These are phyloP conservation scores for Parelbella ahira DNA, from an alignment of 2,888 invertebrate species.

Conservation along the genomic window DNA sequence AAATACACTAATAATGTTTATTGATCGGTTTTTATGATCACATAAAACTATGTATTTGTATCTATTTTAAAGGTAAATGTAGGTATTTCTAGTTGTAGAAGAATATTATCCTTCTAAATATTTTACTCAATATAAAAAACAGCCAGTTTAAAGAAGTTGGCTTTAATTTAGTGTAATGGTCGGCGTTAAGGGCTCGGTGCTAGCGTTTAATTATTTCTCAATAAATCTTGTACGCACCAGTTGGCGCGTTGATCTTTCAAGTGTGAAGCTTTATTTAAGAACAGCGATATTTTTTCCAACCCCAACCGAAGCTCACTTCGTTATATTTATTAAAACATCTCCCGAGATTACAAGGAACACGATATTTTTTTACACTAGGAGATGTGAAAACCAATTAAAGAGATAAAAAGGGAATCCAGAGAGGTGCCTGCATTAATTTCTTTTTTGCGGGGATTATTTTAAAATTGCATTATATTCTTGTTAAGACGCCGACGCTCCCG, in stretches of 20 bases:
- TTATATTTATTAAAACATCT: conserved; percentile 81
- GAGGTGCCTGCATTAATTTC: conserved; percentile 80
- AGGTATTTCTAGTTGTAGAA: too few relatives aligned
- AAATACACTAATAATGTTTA: conserved; percentile 47
- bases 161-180: conserved; percentile 57
- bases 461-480: conserved; percentile 81
- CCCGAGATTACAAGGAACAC: conserved; percentile 80
- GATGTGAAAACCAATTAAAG: conserved; percentile 82
- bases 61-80: too few relatives aligned
- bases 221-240: conserved; percentile 69
- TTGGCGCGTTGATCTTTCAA: conserved; percentile 72
- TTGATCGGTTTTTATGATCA: conserved; percentile 34
- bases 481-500: conserved; percentile 73
- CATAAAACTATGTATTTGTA: neutral
- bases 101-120: too few relatives aligned
- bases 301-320: conserved; percentile 66
- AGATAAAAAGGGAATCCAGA: conserved; percentile 79
- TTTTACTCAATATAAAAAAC: conserved; percentile 18
- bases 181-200: conserved; percentile 47
- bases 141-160: conserved; percentile 20
- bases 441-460: conserved; percentile 81
- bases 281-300: conserved; percentile 73
- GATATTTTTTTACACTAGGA: conserved; percentile 79
- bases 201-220: conserved; percentile 70
- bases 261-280: conserved; percentile 78